A percentile compares a stretch with the other conserved stretches of the same genome.
Conservation (phyloP, 2,113 vertebrate genomes). For the Archocentrus centrarchus region DNA sequence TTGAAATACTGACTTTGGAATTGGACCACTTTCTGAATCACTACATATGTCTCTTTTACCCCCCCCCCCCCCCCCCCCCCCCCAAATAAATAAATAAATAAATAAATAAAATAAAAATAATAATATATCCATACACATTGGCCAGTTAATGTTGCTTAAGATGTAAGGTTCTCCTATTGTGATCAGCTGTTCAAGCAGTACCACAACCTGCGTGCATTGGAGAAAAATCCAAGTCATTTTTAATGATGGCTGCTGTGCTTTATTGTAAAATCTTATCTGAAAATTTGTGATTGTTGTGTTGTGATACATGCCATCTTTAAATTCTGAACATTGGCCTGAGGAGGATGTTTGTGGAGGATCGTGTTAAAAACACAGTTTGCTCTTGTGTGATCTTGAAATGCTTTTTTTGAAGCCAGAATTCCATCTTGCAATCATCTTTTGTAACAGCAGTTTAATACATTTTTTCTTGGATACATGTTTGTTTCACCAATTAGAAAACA, state of each 20-base stretch:
- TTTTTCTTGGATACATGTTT: not conserved
- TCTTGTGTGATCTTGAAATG: not conserved
- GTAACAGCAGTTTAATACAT: not conserved
- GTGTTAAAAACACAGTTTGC: not conserved
- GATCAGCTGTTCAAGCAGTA: not conserved
- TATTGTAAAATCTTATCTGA: not conserved
- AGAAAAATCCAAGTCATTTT: not conserved
- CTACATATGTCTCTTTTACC: too few species aligned
- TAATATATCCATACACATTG: not conserved
- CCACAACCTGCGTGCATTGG: not conserved
- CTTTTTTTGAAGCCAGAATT: not conserved
- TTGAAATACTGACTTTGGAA: too few species aligned
- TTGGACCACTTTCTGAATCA: too few species aligned
- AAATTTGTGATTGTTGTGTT: not conserved
- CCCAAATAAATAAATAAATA: too few species aligned
- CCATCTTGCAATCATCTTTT: not conserved
- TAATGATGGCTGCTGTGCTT: not conserved
- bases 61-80: too few species aligned
- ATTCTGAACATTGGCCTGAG: not conserved
- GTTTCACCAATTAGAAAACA: conserved; percentile 1
- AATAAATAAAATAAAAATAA: too few species aligned
- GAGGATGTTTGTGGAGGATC: not conserved
- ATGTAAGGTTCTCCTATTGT: not conserved
- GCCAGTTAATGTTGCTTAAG: not conserved
- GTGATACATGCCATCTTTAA: not conserved